A percentile compares a stretch with the other conserved stretches of the same genome.
Conservation (phyloP, 2,797 vertebrate genomes). For the Bovichtus diacanthus region DNA sequence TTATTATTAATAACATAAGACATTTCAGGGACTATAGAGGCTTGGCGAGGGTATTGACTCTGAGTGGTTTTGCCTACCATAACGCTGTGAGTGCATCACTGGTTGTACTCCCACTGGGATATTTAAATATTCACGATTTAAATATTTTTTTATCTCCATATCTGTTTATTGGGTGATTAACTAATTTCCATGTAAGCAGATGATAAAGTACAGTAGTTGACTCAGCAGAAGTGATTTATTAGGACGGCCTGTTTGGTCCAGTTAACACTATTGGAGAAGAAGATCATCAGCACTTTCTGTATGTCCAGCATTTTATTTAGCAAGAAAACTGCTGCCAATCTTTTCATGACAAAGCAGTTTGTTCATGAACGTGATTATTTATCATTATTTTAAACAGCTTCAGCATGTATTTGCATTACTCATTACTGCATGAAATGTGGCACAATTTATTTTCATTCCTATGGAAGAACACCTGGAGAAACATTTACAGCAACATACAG, state of each 20-base stretch:
- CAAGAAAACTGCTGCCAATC: constrained; percentile 15
- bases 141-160: constrained; percentile 18
- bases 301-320: constrained; percentile 31
- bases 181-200: constrained; percentile 35
- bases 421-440: neutral
- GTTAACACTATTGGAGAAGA: constrained; percentile 23
- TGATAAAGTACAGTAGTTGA: constrained; percentile 37
- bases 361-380: constrained; percentile 6
- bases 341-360: constrained; percentile 30
- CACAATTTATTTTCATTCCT: neutral
- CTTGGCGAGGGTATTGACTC: neutral
- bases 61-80: neutral
- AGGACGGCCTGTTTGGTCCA: constrained; percentile 42
- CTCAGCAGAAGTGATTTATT: constrained; percentile 45
- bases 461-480: too few relatives aligned
- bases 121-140: constrained; percentile 33
- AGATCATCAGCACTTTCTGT: constrained; percentile 38
- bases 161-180: constrained; percentile 25
- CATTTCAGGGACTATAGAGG: neutral
- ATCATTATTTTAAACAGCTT: neutral
- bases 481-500: neutral
- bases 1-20: neutral
- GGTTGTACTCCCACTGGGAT: constrained; percentile 4
- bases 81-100: neutral
- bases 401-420: neutral